phyloP scores from a whole-genome alignment of 92 coral and sea anemone species.

The Phymanthus crucifer region DNA sequence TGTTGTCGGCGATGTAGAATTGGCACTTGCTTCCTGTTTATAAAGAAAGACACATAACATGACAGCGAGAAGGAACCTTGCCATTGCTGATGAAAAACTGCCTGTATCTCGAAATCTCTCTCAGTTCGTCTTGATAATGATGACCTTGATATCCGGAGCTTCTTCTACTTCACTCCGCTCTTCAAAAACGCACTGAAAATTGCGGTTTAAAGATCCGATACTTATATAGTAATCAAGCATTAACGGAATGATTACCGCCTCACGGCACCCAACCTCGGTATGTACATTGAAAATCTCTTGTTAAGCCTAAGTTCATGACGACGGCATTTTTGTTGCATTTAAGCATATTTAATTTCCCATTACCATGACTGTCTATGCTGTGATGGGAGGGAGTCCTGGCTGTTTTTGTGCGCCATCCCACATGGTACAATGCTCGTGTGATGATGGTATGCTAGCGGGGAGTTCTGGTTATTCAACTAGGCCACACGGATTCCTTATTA shows the following conservation, averaged over 20 bases:
- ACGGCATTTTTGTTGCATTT: conserved; percentile 22
- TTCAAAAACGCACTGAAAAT: too few species aligned
- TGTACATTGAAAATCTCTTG: conserved; percentile 25
- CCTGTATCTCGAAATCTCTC: background rate
- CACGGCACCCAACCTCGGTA: background rate
- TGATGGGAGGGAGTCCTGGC: background rate
- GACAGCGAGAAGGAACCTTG: background rate
- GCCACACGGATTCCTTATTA: background rate
- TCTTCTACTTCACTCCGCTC: background rate
- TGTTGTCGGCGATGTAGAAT: background rate
- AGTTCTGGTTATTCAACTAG: background rate
- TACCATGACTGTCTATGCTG: conserved; percentile 1
- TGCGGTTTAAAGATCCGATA: too few species aligned
- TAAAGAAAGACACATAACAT: background rate
- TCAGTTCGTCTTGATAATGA: background rate
- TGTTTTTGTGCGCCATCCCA: conserved; percentile 1
- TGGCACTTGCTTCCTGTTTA: background rate
- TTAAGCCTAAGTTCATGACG: conserved; percentile 18
- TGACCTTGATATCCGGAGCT: background rate
- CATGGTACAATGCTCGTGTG: background rate
- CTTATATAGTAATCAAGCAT: too few species aligned
- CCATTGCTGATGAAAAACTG: background rate
- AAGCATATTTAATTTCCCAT: conserved; percentile 34
- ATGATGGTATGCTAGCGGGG: background rate
- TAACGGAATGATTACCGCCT: background rate